A percentile compares a stretch with the other conserved stretches of the same genome.
Conservation (phyloP, 2,888 invertebrate genomes). For the Synergus japonicus region DNA sequence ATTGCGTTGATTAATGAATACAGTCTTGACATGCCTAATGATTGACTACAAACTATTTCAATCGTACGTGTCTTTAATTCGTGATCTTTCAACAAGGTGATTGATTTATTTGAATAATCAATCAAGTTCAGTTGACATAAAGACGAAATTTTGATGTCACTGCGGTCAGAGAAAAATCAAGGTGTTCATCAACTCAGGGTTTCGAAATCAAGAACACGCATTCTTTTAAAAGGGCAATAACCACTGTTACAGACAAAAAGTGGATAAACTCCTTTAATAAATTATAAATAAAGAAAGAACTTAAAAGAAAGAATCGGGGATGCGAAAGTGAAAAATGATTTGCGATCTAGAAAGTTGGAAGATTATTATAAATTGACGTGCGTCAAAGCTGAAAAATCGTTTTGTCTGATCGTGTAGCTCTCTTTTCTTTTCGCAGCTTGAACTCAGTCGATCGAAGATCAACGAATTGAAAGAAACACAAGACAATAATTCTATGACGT, state of each 20-base stretch:
- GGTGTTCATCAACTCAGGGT: not conserved
- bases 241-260: too few species aligned
- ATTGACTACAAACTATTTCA: not conserved
- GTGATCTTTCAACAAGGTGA: not conserved
- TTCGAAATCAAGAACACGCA: not conserved
- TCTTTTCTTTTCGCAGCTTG: constrained; percentile 6
- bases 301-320: not conserved
- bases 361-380: constrained; percentile 21
- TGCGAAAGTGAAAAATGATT: not conserved
- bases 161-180: not conserved
- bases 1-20: constrained; percentile 7
- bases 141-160: not conserved
- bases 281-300: not conserved
- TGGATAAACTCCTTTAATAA: too few species aligned
- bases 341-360: constrained; percentile 15
- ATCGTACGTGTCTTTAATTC: not conserved
- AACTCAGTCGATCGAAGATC: not conserved
- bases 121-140: not conserved
- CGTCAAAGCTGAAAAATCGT: constrained; percentile 12
- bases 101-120: constrained; percentile 14
- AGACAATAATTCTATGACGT: not conserved
- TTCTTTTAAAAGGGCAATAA: not conserved
- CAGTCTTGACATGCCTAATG: constrained; percentile 14
- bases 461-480: not conserved
- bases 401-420: constrained; percentile 8